A percentile compares a stretch with the other conserved stretches of the same genome.
Evolutionary conservation across 2,888 invertebrate genomes (phyloP).

Genomic region (Hoplodrina blanda): DNA sequence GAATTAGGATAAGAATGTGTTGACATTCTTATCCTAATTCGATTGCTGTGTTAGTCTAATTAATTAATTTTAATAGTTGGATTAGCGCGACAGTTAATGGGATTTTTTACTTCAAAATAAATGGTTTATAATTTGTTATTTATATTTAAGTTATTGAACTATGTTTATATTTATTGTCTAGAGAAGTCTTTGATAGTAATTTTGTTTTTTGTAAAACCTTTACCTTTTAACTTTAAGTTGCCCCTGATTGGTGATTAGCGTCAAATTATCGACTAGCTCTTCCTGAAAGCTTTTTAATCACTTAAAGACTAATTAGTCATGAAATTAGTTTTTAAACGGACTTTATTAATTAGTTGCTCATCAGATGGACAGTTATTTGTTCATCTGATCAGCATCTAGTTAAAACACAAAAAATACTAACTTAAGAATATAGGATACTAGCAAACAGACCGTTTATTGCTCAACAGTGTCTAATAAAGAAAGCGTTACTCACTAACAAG

Average conservation of each 20-base stretch:
- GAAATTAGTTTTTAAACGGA: slow-evolving; percentile 15
- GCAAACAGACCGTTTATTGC: slow-evolving; percentile 43
- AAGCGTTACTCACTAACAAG: slow-evolving; percentile 61
- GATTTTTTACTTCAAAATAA: too few relatives aligned
- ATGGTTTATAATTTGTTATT: too few relatives aligned
- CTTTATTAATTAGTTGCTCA: slow-evolving; percentile 1
- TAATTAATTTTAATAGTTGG: too few relatives aligned
- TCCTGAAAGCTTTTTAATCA: slow-evolving; percentile 33
- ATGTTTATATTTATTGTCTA: not conserved
- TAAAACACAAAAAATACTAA: not conserved
- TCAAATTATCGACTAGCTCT: slow-evolving; percentile 44
- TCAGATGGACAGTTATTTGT: not conserved
- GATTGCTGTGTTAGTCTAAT: too few relatives aligned
- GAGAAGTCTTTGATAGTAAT: not conserved
- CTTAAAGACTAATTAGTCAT: slow-evolving; percentile 30
- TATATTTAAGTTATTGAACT: too few relatives aligned
- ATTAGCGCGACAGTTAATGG: too few relatives aligned
- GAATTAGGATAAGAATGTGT: too few relatives aligned
- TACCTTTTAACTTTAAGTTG: not conserved
- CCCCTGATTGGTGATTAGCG: slow-evolving; percentile 27
- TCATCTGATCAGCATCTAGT: too few relatives aligned
- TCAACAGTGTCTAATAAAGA: slow-evolving; percentile 63
- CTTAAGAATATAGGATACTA: slow-evolving; percentile 18
- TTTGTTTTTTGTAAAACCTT: not conserved
- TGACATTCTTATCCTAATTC: too few relatives aligned